A percentile compares a stretch with the other conserved stretches of the same genome.
Evolutionary conservation across 2,113 vertebrate species (phyloP).

Genomic region (Condylura cristata): DNA sequence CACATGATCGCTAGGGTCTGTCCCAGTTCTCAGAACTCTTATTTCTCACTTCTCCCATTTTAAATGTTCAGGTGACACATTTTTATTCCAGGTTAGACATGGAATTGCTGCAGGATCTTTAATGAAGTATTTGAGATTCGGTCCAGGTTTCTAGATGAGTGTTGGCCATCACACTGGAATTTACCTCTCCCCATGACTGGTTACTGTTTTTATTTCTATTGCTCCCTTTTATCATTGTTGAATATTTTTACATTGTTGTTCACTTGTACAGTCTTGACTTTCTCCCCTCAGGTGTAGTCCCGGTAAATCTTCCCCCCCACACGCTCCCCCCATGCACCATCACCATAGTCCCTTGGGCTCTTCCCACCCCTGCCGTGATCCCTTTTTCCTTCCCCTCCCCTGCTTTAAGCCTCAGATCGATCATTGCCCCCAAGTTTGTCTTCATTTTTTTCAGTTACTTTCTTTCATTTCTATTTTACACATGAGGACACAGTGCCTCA

Average conservation of each 20-base stretch:
- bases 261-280: too few species aligned
- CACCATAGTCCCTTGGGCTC: too few species aligned
- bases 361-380: too few species aligned
- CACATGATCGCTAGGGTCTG: background rate
- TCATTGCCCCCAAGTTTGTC: too few species aligned
- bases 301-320: too few species aligned
- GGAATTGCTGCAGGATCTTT: background rate
- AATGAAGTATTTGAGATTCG: background rate
- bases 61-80: background rate
- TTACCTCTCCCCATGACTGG: background rate
- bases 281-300: too few species aligned
- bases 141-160: background rate
- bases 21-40: background rate
- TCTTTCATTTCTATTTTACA: background rate
- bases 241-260: too few species aligned
- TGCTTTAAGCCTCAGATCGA: too few species aligned
- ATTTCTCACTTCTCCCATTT: background rate
- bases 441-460: background rate
- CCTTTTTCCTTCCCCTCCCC: too few species aligned
- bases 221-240: too few species aligned
- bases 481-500: background rate
- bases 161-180: accelerated
- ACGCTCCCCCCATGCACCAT: too few species aligned
- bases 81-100: background rate
- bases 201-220: background rate